A percentile compares a stretch with the other conserved stretches of the same genome.
Evolutionary conservation across 2,113 vertebrate genomes (phyloP).

Genomic region (Probosciger aterrimus): DNA sequence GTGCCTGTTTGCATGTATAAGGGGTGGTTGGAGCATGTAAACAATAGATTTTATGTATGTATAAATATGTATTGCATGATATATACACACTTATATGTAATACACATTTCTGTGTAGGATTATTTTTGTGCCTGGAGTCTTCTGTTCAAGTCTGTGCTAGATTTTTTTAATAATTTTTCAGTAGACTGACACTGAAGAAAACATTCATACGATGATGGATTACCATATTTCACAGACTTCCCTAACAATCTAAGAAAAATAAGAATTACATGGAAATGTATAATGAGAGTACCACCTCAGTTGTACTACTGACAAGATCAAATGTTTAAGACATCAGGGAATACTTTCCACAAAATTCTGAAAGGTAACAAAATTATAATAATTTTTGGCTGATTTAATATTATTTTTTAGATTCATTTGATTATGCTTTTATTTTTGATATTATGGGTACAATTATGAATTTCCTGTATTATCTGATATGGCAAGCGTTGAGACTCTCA

Average conservation of each 20-base stretch:
- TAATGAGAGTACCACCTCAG: not conserved
- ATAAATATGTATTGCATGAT: not conserved
- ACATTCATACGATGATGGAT: not conserved
- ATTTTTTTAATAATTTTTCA: not conserved
- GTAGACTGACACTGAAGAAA: not conserved
- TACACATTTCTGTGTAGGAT: not conserved
- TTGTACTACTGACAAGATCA: not conserved
- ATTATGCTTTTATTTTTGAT: not conserved
- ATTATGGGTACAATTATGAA: not conserved
- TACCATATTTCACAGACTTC: not conserved
- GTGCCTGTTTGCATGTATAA: not conserved
- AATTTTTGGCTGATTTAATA: not conserved
- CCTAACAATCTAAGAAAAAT: not conserved
- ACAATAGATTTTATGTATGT: not conserved
- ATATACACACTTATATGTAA: fast-evolving
- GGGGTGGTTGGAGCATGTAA: not conserved
- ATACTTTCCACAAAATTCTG: not conserved
- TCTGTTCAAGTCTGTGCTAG: not conserved
- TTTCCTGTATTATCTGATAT: not conserved
- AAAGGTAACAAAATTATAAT: not conserved
- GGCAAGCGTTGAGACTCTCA: not conserved
- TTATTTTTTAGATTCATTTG: not conserved
- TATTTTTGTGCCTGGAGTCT: not conserved
- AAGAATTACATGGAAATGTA: not conserved
- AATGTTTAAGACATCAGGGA: not conserved